These are phyloP conservation scores for Myocastor coypus DNA, from an alignment of 2,113 vertebrate species.

Conservation along the genomic window DNA sequence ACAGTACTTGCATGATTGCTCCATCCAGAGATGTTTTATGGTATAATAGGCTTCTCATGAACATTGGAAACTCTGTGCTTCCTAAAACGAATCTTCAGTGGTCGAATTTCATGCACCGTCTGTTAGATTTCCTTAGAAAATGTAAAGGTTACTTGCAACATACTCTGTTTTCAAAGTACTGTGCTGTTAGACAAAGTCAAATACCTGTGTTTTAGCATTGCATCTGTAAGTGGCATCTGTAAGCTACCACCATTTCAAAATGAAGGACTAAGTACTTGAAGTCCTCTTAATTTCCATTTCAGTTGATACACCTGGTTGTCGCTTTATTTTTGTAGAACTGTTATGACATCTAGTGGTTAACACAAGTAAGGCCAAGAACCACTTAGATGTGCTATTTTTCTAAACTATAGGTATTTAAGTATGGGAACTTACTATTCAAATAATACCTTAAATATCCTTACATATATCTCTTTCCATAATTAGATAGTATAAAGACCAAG, in stretches of 20 bases:
- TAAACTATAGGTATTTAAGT: conserved; percentile 8
- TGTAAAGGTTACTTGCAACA: conserved; percentile 33
- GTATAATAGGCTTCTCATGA: neutral
- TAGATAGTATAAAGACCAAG: neutral
- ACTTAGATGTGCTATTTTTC: neutral
- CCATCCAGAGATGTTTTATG: neutral
- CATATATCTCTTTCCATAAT: neutral
- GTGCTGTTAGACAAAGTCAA: neutral
- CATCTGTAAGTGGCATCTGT: neutral
- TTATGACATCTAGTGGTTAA: conserved; percentile 76
- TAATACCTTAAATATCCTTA: conserved; percentile 17
- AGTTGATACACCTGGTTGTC: neutral
- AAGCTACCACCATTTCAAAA: neutral
- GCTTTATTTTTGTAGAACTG: conserved; percentile 47
- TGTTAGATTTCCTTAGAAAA: conserved; percentile 13
- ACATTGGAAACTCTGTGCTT: neutral
- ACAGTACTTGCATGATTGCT: neutral
- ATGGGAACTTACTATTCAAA: conserved; percentile 20
- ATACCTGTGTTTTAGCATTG: neutral
- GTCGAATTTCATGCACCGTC: neutral
- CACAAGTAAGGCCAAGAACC: conserved; percentile 35
- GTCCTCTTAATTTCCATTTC: conserved; percentile 2
- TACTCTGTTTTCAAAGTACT: neutral
- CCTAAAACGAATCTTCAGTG: neutral
- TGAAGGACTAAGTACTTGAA: neutral